phyloP scores from a whole-genome alignment of 2,797 vertebrate genomes.

The Coregonus suidteri region DNA sequence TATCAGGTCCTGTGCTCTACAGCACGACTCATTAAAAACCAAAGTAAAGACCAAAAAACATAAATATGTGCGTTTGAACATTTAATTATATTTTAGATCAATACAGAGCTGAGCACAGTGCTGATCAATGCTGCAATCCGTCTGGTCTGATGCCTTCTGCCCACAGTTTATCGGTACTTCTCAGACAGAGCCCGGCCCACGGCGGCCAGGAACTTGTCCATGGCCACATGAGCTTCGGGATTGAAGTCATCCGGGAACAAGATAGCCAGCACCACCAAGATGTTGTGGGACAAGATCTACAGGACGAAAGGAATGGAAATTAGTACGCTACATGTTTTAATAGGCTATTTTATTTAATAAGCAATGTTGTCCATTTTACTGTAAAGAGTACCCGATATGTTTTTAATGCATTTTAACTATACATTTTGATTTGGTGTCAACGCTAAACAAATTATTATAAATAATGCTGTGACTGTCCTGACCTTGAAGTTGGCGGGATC shows the following conservation, averaged over 20 bases:
- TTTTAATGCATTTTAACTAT: not conserved
- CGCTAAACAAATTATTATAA: not conserved
- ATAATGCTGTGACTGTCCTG: not conserved
- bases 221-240: slow-evolving; percentile 72
- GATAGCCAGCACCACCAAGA: slow-evolving; percentile 78
- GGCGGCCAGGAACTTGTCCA: slow-evolving; percentile 84
- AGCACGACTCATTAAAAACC: not conserved
- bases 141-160: slow-evolving; percentile 5
- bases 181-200: slow-evolving; percentile 78
- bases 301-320: slow-evolving; percentile 18
- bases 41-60: not conserved
- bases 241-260: slow-evolving; percentile 68
- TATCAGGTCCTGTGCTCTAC: not conserved
- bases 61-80: slow-evolving; percentile 14
- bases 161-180: slow-evolving; percentile 82
- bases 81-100: slow-evolving; percentile 38
- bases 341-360: not conserved
- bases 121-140: not conserved
- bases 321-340: not conserved
- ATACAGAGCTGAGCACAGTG: not conserved
- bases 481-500: slow-evolving; percentile 88
- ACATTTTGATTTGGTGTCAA: not conserved
- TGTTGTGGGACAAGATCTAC: slow-evolving; percentile 78
- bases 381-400: not conserved
- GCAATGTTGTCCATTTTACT: not conserved